Conservation (phyloP, 2,888 invertebrate genomes). For the Scaptomyza caliginosa region DNA sequence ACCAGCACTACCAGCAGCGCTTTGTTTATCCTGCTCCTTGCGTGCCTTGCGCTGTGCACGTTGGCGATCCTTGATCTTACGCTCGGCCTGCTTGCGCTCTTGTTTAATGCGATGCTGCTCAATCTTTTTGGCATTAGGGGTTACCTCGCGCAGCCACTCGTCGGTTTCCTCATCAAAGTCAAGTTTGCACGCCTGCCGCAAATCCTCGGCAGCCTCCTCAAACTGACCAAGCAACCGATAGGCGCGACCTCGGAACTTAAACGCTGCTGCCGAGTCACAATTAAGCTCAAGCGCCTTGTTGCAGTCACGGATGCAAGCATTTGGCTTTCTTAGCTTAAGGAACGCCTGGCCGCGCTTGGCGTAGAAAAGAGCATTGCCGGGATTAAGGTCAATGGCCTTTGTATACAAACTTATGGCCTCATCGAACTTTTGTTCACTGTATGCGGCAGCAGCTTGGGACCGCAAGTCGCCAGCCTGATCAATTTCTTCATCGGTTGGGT, state of each 20-base stretch:
- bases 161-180: slow-evolving; percentile 97
- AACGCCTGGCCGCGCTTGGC: slow-evolving; percentile 95
- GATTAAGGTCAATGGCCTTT: slow-evolving; percentile 93
- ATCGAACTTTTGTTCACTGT: slow-evolving; percentile 91
- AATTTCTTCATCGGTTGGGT: slow-evolving; percentile 89
- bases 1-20: slow-evolving; percentile 67
- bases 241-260: slow-evolving; percentile 96
- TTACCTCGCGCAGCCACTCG: slow-evolving; percentile 95
- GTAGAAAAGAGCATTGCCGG: slow-evolving; percentile 91
- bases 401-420: slow-evolving; percentile 92
- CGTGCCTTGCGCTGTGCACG: slow-evolving; percentile 83
- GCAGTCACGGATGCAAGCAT: slow-evolving; percentile 96
- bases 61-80: slow-evolving; percentile 88
- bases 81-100: slow-evolving; percentile 91
- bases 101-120: slow-evolving; percentile 93
- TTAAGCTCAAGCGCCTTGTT: slow-evolving; percentile 93
- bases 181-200: slow-evolving; percentile 94
- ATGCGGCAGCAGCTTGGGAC: slow-evolving; percentile 90
- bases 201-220: slow-evolving; percentile 93
- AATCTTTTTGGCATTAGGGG: slow-evolving; percentile 94
- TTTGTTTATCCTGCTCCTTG: slow-evolving; percentile 82
- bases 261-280: slow-evolving; percentile 95
- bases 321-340: slow-evolving; percentile 92
- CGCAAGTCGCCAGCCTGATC: slow-evolving; percentile 92
- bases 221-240: slow-evolving; percentile 94